A percentile compares a stretch with the other conserved stretches of the same genome.
These are phyloP conservation scores for Drosophila lacertosa DNA, from an alignment of 1,140 invertebrate species.

Conservation along the genomic window DNA sequence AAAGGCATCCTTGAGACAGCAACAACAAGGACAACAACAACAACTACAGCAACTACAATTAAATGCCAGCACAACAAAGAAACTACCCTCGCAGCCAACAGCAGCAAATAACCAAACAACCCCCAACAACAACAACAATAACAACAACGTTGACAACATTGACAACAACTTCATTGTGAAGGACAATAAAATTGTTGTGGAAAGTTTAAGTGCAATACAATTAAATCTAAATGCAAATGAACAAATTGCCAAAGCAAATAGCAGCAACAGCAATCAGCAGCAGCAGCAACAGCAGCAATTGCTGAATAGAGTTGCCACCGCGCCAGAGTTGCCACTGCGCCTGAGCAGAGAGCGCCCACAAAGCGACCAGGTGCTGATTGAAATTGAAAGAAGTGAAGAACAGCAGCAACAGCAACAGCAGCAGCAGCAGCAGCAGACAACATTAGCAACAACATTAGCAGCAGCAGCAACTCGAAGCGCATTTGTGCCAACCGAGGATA, in stretches of 20 bases:
- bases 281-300: conserved; percentile 29
- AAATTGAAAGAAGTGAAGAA: conserved; percentile 61
- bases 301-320: conserved; percentile 67
- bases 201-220: conserved; percentile 68
- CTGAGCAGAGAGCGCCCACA: conserved; percentile 36
- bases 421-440: not conserved
- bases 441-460: not conserved
- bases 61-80: conserved; percentile 67
- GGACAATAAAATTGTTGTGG: conserved; percentile 56
- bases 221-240: conserved; percentile 53
- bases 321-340: conserved; percentile 51
- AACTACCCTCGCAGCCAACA: conserved; percentile 58
- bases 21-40: conserved; percentile 28
- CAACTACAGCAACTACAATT: conserved; percentile 17
- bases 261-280: conserved; percentile 9
- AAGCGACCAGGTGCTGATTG: conserved; percentile 65
- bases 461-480: conserved; percentile 2
- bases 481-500: conserved; percentile 2
- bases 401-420: conserved; percentile 7
- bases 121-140: conserved; percentile 6
- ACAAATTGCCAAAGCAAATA: conserved; percentile 42
- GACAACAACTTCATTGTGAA: conserved; percentile 1
- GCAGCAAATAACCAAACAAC: conserved; percentile 3
- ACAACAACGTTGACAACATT: conserved; percentile 10
- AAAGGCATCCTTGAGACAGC: conserved; percentile 73